Percentiles rank a stretch among this genome's conserved stretches.
phyloP scores from a whole-genome alignment of 2,888 invertebrate genomes.

The Monoplex corrugatus region DNA sequence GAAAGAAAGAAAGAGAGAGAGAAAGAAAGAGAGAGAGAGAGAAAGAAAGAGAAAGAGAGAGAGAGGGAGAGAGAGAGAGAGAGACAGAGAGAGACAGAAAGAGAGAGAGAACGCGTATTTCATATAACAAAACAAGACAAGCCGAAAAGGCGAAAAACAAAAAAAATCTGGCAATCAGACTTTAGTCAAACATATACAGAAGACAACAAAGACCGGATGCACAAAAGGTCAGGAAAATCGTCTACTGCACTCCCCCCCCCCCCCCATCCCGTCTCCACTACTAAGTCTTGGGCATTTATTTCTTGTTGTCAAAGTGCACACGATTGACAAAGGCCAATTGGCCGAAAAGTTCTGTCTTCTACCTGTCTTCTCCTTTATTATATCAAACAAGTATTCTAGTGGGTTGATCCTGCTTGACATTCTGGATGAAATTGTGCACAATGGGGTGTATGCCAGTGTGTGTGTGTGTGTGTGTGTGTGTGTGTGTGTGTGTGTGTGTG shows the following conservation, averaged over 20 bases:
- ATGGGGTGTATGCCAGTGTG: not conserved
- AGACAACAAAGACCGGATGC: no score
- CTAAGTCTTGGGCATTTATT: not conserved
- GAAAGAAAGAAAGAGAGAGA: no score
- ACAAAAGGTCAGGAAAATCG: no score
- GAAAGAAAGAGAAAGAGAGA: slow-evolving; percentile 45
- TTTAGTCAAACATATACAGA: no score
- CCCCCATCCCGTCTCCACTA: no score
- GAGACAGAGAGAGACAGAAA: not conserved
- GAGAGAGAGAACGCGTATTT: slow-evolving; percentile 30
- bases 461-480: slow-evolving; percentile 33
- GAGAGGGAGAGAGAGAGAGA: not conserved
- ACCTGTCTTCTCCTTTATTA: no score
- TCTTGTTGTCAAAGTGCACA: not conserved
- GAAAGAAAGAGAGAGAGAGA: no score
- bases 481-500: not conserved
- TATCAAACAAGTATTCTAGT: not conserved
- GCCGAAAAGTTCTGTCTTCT: not conserved
- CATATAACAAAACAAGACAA: no score
- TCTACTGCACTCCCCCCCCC: no score
- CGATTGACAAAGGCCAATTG: no score
- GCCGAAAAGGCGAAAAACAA: no score
- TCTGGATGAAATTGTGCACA: not conserved
- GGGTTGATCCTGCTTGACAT: not conserved
- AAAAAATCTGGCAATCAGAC: not conserved